Percentiles rank a stretch among this genome's conserved stretches.
phyloP scores from a whole-genome alignment of 2,113 vertebrate genomes.

The Spheniscus mendiculus region DNA sequence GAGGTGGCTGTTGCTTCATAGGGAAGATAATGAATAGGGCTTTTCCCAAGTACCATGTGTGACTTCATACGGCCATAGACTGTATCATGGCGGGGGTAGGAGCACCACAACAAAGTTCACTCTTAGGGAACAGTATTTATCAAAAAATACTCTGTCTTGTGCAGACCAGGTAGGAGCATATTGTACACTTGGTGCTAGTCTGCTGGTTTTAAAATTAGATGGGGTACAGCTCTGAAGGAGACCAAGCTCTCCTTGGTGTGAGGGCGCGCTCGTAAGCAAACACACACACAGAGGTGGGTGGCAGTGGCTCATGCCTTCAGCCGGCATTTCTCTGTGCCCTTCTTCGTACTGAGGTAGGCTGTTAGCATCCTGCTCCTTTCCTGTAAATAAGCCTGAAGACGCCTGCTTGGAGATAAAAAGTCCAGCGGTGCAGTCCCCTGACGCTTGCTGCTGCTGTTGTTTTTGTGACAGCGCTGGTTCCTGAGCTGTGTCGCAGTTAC shows the following conservation, averaged over 20 bases:
- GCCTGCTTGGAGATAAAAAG: background rate
- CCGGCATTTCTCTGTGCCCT: background rate
- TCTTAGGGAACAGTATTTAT: background rate
- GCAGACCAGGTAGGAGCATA: background rate
- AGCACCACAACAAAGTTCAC: background rate
- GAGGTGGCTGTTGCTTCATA: background rate
- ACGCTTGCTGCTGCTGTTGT: background rate
- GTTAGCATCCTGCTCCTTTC: background rate
- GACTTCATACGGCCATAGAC: background rate
- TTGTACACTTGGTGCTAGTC: background rate
- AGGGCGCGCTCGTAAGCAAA: background rate
- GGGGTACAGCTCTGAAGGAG: background rate
- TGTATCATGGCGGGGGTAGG: background rate
- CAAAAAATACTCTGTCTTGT: background rate
- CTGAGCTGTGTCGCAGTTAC: background rate
- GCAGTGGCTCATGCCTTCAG: background rate
- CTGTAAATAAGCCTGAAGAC: background rate
- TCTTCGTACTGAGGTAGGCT: background rate
- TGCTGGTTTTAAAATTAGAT: background rate
- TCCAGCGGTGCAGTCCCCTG: background rate
- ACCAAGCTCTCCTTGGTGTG: fast-evolving
- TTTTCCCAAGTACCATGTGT: background rate
- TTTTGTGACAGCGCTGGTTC: background rate
- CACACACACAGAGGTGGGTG: background rate
- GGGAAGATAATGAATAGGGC: background rate